Percentiles rank a stretch among this genome's conserved stretches.
Conservation (phyloP, 1,140 invertebrate genomes). For the Paraescarpia echinospica region DNA sequence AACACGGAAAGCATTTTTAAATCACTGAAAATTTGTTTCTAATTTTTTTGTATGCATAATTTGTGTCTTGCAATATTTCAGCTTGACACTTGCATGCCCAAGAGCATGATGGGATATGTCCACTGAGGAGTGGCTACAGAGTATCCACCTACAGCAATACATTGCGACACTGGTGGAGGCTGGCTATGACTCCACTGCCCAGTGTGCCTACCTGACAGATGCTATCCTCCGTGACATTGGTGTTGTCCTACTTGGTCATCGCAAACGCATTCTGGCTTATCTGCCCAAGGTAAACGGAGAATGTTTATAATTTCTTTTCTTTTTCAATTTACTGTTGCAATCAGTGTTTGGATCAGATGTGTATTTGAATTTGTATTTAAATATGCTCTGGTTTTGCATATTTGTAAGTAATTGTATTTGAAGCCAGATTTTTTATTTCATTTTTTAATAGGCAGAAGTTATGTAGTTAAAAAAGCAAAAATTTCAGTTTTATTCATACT, state of each 20-base stretch:
- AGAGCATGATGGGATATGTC: neutral
- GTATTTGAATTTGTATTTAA: too few relatives aligned
- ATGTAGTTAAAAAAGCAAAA: too few relatives aligned
- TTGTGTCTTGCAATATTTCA: neutral
- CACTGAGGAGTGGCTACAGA: conserved; percentile 7
- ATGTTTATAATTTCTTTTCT: too few relatives aligned
- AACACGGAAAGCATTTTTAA: too few relatives aligned
- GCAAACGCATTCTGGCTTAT: neutral
- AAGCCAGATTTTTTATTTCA: too few relatives aligned
- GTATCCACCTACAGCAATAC: conserved; percentile 15
- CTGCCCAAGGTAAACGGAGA: neutral
- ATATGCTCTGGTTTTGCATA: too few relatives aligned
- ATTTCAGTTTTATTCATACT: too few relatives aligned
- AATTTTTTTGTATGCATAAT: neutral
- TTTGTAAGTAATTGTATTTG: too few relatives aligned
- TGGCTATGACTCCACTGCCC: conserved; percentile 7
- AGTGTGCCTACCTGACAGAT: conserved; percentile 5
- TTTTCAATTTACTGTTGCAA: too few relatives aligned
- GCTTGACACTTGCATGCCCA: neutral
- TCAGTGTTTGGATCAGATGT: too few relatives aligned
- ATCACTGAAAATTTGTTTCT: neutral
- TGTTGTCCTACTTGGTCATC: conserved; percentile 6
- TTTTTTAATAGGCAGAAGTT: too few relatives aligned
- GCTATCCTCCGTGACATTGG: neutral
- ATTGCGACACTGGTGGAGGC: neutral